Evolutionary conservation across 2,113 vertebrate genomes (phyloP), one percentile per base, ranked within the genome.

Genomic region (Tinamus guttatus): DNA sequence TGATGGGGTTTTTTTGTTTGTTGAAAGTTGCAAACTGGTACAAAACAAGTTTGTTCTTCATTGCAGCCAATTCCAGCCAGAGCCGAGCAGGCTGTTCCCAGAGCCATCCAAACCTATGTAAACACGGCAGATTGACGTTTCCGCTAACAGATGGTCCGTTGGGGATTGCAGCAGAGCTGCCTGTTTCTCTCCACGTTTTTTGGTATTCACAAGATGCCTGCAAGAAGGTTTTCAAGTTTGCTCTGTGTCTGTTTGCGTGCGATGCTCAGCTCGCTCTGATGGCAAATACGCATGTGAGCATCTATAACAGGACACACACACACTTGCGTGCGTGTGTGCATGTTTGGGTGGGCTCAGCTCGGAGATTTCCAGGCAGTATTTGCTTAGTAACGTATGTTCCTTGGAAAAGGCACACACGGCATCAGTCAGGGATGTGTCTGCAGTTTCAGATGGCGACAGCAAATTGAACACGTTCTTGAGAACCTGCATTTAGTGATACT

Each of bases 121-220:
- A 97, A 97, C 96, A 97, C 56, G 93, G 94, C 96, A 97, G 96
- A 97, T 96, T 97, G 96, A 97, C 96, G 62, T 96, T 96, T 90
- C 96, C 84, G 58, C 94, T 96, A 94, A 96, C 96, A 95, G 96
- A 95, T 97, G 95, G 92, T 81, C 96, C 92, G 16, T 69, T 36
- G 94, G 94, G 95, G 93, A 93, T 90, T 90, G 95, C 95, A 94
- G 87, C 5, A 89, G 93, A 90, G 89, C 91, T 94, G 94, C 92
- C 94, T 96, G 92, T 62, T 96, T 93, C 95, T 94, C 69, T 89
- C 95, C 92, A 89, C 22, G 0, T 88, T 90, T 96, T 96, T 95
- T 89, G 94, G 90, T 96, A 95, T 96, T 96, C 95, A 90, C 96
- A 90, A 94, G 95, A 97, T 86, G 95, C 93, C 92, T 95, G 94